Base-by-base conservation (phyloP, 2,888 invertebrate species). In the Entomobrya proxima region DNA sequence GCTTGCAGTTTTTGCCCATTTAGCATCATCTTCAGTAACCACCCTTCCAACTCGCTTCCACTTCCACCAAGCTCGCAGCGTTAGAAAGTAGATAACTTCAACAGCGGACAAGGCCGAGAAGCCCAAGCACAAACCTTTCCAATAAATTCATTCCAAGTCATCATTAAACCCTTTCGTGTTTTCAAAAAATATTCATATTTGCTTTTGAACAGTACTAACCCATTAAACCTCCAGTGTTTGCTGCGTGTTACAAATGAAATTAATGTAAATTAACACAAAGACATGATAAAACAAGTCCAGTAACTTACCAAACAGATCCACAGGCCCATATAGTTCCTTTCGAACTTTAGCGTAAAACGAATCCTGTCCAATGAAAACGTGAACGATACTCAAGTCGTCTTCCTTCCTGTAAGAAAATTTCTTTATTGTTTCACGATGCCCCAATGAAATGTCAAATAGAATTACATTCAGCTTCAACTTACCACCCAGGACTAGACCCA, bases 301-400 rank as follows among this genome's bases (percentile, higher is more conserved):
- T n/a, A n/a, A n/a, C 5, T 83, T 74, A 90, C 90, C 89, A 44
- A 89, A 89, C 5, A 90, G 67, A 81, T 89, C 90, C 0, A 86
- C 87, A 1, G 77, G 78, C 18, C 88, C 89, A 35, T 86, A 90
- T 1, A 90, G 77, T 44, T 89, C 85, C 9, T 85, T 88, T 35
- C 90, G 32, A 13, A 90, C 58, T 83, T 85, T 87, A 0, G 90
- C 80, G 27, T 89, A 88, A 37, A 87, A 82, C 1, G 88, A 82
- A 18, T 89, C 89, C 18, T 74, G 58, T 0, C 88, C 89, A 44
- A 90, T 80, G 40, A 80, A 90, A n/a, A 90, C 79, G 27, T 90
- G 89, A 0, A 89, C 86, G 37, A 90, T 89, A 15, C 88, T 88
- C 11, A 89, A 64, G 21, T 88, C 88, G 2, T 85, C 37, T n/a